phyloP scores from a whole-genome alignment of 1,140 invertebrate species.

The Drosophila watanabei region DNA sequence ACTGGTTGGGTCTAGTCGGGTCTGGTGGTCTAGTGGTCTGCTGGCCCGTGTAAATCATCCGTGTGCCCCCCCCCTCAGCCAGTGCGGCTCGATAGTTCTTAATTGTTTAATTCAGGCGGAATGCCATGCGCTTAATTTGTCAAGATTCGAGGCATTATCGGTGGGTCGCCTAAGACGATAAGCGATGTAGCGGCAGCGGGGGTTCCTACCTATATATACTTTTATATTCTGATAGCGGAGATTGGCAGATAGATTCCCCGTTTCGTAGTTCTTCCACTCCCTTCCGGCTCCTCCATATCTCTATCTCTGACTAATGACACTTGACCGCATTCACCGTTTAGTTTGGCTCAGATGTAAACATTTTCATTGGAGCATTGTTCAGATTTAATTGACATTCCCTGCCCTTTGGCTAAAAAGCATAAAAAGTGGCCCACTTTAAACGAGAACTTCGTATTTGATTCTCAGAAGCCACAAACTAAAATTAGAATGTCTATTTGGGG shows the following conservation, averaged over 20 bases:
- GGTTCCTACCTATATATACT: conserved; percentile 17
- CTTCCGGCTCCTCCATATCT: conserved; percentile 26
- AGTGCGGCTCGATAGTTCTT: conserved; percentile 24
- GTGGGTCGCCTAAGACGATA: conserved; percentile 33
- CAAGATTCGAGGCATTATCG: conserved; percentile 49
- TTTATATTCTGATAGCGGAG: conserved; percentile 31
- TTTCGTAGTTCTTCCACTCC: neutral
- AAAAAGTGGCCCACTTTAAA: conserved; percentile 1
- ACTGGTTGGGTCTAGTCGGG: conserved; percentile 25
- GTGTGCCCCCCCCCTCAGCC: conserved; percentile 1
- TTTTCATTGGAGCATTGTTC: conserved; percentile 49
- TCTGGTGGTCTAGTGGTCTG: neutral
- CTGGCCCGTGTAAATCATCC: conserved; percentile 21
- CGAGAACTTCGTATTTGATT: conserved; percentile 13
- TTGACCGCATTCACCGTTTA: conserved; percentile 47
- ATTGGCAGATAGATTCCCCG: conserved; percentile 36
- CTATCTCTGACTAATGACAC: conserved; percentile 36
- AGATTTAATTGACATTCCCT: conserved; percentile 67
- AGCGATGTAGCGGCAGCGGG: conserved; percentile 25
- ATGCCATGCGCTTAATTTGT: conserved; percentile 51
- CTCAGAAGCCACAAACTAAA: neutral
- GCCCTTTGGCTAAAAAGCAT: conserved; percentile 10
- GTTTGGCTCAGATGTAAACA: conserved; percentile 29
- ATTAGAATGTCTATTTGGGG: conserved; percentile 23
- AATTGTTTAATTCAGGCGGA: conserved; percentile 49